A percentile compares a stretch with the other conserved stretches of the same genome.
Conservation (phyloP, 2,113 vertebrate genomes). For the Chaetops frenatus region DNA sequence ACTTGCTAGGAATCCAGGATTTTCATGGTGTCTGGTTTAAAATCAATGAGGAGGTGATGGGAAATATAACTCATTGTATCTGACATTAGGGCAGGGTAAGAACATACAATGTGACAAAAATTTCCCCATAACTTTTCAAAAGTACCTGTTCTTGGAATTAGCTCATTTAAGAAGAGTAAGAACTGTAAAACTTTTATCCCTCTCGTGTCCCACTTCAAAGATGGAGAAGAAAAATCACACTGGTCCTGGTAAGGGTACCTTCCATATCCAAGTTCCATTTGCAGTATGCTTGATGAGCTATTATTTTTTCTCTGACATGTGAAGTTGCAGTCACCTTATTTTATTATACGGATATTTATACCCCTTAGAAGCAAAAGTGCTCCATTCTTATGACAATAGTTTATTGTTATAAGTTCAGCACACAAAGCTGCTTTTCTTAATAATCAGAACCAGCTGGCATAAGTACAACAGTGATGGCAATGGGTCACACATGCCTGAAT, state of each 20-base stretch:
- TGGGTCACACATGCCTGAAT: slow-evolving; percentile 66
- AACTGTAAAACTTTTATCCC: not conserved
- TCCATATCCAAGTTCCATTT: not conserved
- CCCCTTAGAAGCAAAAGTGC: slow-evolving; percentile 57
- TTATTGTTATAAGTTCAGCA: slow-evolving; percentile 73
- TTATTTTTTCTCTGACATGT: slow-evolving; percentile 36
- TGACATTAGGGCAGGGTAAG: not conserved
- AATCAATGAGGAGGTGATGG: not conserved
- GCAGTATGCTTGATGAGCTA: not conserved
- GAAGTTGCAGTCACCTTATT: slow-evolving; percentile 34
- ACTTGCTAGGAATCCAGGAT: not conserved
- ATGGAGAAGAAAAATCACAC: not conserved
- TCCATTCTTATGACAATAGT: slow-evolving; percentile 57
- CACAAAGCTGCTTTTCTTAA: slow-evolving; percentile 66
- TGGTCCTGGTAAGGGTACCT: not conserved
- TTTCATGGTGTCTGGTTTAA: slow-evolving; percentile 12
- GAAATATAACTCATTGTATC: not conserved
- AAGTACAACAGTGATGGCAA: slow-evolving; percentile 61
- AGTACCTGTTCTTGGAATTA: not conserved
- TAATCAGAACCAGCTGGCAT: slow-evolving; percentile 73
- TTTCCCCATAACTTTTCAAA: not conserved
- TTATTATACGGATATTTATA: slow-evolving; percentile 64
- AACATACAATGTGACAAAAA: not conserved
- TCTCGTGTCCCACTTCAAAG: not conserved
- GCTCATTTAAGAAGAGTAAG: not conserved